Conservation (phyloP, 2,888 invertebrate species). For the Linyphia triangularis region DNA sequence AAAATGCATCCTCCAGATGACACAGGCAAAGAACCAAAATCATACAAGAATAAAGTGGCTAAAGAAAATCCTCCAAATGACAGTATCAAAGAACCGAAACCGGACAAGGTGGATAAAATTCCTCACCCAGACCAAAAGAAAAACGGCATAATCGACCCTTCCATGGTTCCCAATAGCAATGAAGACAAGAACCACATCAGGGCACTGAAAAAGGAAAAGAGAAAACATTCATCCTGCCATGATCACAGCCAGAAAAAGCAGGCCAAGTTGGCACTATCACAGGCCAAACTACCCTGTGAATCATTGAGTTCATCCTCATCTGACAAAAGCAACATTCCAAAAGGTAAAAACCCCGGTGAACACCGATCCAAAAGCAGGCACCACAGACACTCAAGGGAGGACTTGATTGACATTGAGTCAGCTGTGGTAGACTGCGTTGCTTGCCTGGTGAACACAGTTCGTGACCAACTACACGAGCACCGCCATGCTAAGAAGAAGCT, state of each 20-base stretch:
- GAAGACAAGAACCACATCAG: constrained; percentile 13
- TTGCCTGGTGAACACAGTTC: constrained; percentile 58
- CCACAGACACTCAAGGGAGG: constrained; percentile 48
- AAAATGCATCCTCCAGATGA: background rate
- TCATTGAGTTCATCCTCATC: background rate
- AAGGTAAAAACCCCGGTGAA: constrained; percentile 38
- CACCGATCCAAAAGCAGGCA: constrained; percentile 49
- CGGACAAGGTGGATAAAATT: constrained; percentile 1
- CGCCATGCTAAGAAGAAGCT: constrained; percentile 22
- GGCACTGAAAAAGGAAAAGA: constrained; percentile 52
- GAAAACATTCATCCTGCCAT: constrained; percentile 34
- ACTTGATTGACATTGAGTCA: constrained; percentile 43
- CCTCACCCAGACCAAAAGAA: constrained; percentile 42
- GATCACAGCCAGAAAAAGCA: constrained; percentile 40
- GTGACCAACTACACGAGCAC: constrained; percentile 50
- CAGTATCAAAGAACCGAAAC: background rate
- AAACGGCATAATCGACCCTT: constrained; percentile 31
- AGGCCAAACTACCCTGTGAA: background rate
- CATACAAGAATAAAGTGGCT: background rate
- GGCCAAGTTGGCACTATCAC: background rate
- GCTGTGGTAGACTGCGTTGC: constrained; percentile 71
- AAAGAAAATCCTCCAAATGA: background rate
- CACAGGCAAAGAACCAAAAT: background rate
- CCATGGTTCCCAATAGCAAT: background rate
- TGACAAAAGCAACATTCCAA: constrained; percentile 62